Evolutionary conservation across 2,888 invertebrate genomes (phyloP).

Genomic region (Liodrosophila aerea): DNA sequence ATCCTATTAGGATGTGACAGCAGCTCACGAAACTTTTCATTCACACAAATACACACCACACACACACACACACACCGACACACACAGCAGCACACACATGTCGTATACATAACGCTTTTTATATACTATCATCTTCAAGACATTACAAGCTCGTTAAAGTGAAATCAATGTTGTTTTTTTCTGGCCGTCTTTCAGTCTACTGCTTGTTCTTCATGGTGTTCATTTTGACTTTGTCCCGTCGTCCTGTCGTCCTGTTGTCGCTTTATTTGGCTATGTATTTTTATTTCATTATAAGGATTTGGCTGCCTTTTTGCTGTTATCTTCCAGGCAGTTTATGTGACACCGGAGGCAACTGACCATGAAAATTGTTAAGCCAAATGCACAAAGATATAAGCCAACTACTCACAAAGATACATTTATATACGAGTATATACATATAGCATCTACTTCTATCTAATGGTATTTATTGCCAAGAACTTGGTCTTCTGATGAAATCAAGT

Average conservation of each 20-base stretch:
- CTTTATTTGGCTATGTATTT: constrained; percentile 70
- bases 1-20: constrained; percentile 77
- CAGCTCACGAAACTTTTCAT: constrained; percentile 70
- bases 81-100: constrained; percentile 51
- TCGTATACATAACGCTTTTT: constrained; percentile 72
- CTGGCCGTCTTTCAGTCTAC: constrained; percentile 2
- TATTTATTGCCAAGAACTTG: constrained; percentile 32
- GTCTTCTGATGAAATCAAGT: constrained; percentile 27
- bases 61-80: constrained; percentile 10
- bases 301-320: constrained; percentile 74
- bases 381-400: constrained; percentile 48
- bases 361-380: constrained; percentile 59
- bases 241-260: constrained; percentile 40
- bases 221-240: constrained; percentile 32
- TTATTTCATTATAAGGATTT: constrained; percentile 72
- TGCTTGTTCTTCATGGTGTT: constrained; percentile 28
- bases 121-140: constrained; percentile 72
- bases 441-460: constrained; percentile 28
- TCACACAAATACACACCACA: constrained; percentile 35
- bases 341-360: constrained; percentile 58
- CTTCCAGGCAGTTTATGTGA: constrained; percentile 66
- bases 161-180: constrained; percentile 72
- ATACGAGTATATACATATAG: constrained; percentile 9
- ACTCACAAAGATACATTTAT: constrained; percentile 5
- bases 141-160: constrained; percentile 78